phyloP scores from a whole-genome alignment of 2,113 vertebrate species.

The Otocyon megalotis region DNA sequence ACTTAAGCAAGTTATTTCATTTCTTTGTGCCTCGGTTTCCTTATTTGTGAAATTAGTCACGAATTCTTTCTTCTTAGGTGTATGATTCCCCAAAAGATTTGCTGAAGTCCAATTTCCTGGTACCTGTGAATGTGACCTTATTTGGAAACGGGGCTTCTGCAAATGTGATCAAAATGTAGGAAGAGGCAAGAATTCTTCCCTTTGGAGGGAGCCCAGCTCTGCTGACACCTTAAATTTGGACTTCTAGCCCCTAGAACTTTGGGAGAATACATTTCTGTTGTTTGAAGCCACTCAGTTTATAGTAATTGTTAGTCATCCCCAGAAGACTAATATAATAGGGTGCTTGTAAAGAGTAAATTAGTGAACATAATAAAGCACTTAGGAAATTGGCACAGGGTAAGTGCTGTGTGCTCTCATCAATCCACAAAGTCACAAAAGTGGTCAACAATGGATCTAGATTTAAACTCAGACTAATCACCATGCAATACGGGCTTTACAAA shows the following conservation, averaged over 20 bases:
- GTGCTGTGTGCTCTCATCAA: not conserved
- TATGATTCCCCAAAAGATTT: not conserved
- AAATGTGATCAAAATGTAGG: not conserved
- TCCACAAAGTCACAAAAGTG: not conserved
- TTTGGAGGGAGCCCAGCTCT: not conserved
- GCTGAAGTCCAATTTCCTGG: not conserved
- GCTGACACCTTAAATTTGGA: not conserved
- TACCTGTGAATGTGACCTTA: not conserved
- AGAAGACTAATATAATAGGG: not conserved
- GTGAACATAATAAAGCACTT: not conserved
- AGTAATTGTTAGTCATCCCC: not conserved
- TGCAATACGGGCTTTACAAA: not conserved
- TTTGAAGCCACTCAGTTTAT: not conserved
- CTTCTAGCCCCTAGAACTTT: not conserved
- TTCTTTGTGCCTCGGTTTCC: not conserved
- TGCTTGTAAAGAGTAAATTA: not conserved
- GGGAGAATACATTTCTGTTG: not conserved
- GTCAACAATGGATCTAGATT: not conserved
- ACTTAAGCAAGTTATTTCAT: not conserved
- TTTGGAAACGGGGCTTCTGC: not conserved
- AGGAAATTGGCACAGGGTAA: not conserved
- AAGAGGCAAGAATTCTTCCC: not conserved
- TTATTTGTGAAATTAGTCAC: not conserved
- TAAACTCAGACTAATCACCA: not conserved
- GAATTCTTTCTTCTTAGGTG: not conserved